Conservation (phyloP, 2,113 vertebrate species). For the Ceratotherium simum region DNA sequence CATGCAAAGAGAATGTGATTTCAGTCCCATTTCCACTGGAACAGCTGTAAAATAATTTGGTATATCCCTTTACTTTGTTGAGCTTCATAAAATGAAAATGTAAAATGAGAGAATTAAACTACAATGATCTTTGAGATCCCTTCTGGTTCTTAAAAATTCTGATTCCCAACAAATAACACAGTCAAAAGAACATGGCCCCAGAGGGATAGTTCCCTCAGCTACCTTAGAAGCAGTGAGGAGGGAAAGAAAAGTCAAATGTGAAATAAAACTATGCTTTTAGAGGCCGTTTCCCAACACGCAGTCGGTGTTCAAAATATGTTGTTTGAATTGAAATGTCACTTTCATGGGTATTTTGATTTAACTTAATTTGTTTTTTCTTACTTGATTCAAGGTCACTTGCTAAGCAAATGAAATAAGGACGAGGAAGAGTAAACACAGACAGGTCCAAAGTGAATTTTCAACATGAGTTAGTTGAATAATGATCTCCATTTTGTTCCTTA, state of each 20-base stretch:
- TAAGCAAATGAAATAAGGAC: not conserved
- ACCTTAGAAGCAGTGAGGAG: not conserved
- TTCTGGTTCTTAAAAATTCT: conserved; percentile 19
- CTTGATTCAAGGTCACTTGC: not conserved
- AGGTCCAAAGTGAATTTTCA: conserved; percentile 7
- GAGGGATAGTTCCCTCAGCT: not conserved
- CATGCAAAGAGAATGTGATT: not conserved
- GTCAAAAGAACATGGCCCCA: not conserved
- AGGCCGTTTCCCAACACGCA: not conserved
- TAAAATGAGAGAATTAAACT: not conserved
- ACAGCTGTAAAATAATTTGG: not conserved
- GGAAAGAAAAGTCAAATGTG: not conserved
- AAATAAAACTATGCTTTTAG: not conserved
- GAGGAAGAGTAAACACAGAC: not conserved
- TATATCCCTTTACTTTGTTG: not conserved
- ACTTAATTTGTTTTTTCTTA: not conserved
- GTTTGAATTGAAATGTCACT: not conserved
- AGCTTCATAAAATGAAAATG: not conserved
- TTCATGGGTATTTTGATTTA: not conserved
- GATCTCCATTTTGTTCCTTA: not conserved
- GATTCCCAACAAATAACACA: not conserved
- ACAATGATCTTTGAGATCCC: not conserved
- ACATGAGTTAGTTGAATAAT: not conserved
- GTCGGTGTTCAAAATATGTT: not conserved
- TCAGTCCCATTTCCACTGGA: not conserved